Evolutionary conservation across 2,888 invertebrate species (phyloP), one percentile per base, ranked within the genome.

Genomic region (Diarsia dahlii): DNA sequence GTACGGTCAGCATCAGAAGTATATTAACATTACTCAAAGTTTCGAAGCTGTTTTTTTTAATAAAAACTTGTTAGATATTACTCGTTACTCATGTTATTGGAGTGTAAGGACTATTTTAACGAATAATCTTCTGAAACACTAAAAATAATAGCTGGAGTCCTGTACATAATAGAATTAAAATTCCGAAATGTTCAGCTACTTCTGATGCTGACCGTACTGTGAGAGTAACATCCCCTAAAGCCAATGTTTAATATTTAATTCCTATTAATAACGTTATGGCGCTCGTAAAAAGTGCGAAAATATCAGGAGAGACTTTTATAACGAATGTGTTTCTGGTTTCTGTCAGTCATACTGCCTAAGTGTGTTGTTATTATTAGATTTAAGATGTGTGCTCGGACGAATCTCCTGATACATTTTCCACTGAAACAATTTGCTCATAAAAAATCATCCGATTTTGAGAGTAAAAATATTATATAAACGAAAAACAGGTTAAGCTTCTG

Each of bases 261-360:
- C 81, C 72, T 80, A 82, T 84, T 86, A 88, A 86, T 80, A 88
- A 86, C 58, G 73, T 87, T 82, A 84, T 83, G 66, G 82, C 67
- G 68, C 74, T 77, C 83, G 81, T 88, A 88, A 88, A 88, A 85
- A 78, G 74, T 76, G 84, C 79, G 78, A 82, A 87, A 84, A 87
- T 84, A 88, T 74, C 78, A 87, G 68, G 69, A 82, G 74, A 64
- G 71, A 81, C 74, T 80, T 83, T 86, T 71, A 81, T 84, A 85
- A 75, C 81, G 78, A 80, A 76, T 84, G 76, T 76, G 84, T 74
- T 76, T 84, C 80, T 86, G 84, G 80, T 86, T 84, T 75, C 68
- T 81, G 69, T 85, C 77, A 56, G 80, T 68, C 71, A 85, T 78
- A 75, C 69, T 64, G 76, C 75, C 68, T 65, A 72, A 76, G 80